These are phyloP conservation scores for Poeciliopsis retropinna DNA, from an alignment of 2,113 vertebrate species.

Conservation along the genomic window DNA sequence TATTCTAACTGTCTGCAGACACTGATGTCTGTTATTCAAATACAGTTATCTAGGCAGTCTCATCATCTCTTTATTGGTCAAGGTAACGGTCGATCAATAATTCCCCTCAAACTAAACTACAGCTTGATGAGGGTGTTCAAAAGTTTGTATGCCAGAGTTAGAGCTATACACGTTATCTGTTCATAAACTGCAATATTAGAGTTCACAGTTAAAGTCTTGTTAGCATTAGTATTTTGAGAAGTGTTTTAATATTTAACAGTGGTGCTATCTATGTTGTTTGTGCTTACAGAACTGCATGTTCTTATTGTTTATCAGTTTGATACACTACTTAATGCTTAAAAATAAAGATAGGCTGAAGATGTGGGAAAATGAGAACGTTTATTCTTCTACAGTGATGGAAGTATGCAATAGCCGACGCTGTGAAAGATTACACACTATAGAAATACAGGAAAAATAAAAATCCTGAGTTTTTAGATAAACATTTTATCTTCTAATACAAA, in stretches of 20 bases:
- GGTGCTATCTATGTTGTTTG: neutral
- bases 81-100: conserved; percentile 31
- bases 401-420: conserved; percentile 42
- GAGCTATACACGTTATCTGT: conserved; percentile 2
- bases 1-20: neutral
- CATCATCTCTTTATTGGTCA: conserved; percentile 30
- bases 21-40: neutral
- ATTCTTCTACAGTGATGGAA: conserved; percentile 57
- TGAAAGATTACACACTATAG: conserved; percentile 34
- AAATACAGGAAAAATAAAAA: conserved; percentile 63
- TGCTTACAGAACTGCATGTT: neutral
- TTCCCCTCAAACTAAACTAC: conserved; percentile 22
- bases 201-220: neutral
- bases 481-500: conserved; percentile 41
- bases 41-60: conserved; percentile 19
- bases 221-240: neutral
- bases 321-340: neutral
- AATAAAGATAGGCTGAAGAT: conserved; percentile 12
- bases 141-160: neutral
- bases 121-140: neutral
- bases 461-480: conserved; percentile 60
- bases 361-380: conserved; percentile 66
- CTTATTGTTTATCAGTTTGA: neutral
- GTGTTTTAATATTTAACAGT: neutral
- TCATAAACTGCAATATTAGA: neutral